Evolutionary conservation across 2,797 vertebrate species (phyloP).

Genomic region (Macropus fuliginosus): DNA sequence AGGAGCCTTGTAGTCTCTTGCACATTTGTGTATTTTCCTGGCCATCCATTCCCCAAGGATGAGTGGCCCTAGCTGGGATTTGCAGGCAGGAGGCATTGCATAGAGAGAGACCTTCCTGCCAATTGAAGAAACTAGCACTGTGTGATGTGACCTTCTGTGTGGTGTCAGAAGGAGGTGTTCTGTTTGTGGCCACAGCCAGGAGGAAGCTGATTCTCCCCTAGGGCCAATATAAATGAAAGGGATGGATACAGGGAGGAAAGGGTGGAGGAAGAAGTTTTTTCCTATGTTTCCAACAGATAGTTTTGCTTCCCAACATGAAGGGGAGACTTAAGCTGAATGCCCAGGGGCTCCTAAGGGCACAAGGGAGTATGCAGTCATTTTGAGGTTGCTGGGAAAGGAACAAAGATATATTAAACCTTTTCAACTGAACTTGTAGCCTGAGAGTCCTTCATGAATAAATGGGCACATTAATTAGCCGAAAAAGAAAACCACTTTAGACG

Average conservation of each 20-base stretch:
- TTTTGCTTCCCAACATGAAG: slow-evolving; percentile 4
- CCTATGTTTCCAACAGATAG: neutral
- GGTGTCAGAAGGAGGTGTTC: slow-evolving; percentile 1
- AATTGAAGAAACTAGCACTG: neutral
- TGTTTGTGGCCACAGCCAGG: neutral
- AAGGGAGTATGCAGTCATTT: neutral
- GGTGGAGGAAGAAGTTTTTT: neutral
- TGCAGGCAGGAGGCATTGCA: neutral
- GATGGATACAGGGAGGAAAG: neutral
- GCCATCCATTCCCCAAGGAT: neutral
- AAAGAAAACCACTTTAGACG: slow-evolving; percentile 10
- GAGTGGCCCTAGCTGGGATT: neutral
- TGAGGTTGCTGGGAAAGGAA: neutral
- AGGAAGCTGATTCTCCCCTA: neutral
- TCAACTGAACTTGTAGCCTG: neutral
- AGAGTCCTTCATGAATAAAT: slow-evolving; percentile 43
- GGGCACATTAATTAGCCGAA: neutral
- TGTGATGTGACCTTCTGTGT: slow-evolving; percentile 1
- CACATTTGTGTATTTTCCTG: neutral
- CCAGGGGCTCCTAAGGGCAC: neutral
- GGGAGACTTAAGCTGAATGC: neutral
- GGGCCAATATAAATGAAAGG: neutral
- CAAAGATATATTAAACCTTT: slow-evolving; percentile 7
- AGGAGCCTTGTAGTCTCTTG: neutral
- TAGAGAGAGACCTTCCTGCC: neutral